Base-by-base conservation (phyloP, 1,140 invertebrate genomes). In the Cherax quadricarinatus region DNA sequence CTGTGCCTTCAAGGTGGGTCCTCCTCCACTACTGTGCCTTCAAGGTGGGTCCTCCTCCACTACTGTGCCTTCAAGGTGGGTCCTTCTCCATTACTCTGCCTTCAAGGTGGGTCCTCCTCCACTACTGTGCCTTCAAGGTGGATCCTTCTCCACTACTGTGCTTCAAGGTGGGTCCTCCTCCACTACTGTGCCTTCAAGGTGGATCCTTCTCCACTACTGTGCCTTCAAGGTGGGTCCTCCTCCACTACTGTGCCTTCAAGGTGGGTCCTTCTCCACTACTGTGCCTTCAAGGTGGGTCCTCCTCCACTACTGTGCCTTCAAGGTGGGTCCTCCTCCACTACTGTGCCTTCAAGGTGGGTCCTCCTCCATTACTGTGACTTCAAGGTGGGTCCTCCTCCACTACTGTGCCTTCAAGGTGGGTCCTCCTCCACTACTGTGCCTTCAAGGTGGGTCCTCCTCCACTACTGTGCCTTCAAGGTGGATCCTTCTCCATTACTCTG, bases 91-190 rank as follows among this genome's bases (percentile, higher is more conserved):
- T 3, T 1, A 57, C 53, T 57, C 1, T 57, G 53, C 53, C 53
- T 57, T 57, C 53, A 14, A 57, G 53, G 53, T 57, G 3, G 3
- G 53, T 3, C 53, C 53, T 57, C 53, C 53, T 57, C 53, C 53
- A 57, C 53, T 1, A 57, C 53, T 57, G 4, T 57, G 30, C 30
- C 30, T 41, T 41, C 30, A 41, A n/a, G n/a, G n/a, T n/a, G n/a
- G n/a, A 99, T 99, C 95, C 96, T 99, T 93, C 96, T 99, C 94
- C 99, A 99, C 96, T 99, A 99, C 96, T 99, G 98, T 96, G 98
- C 98, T 99, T 99, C 96, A 96, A 96, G 94, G 93, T 93, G 41
- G 30, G 90, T 66, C 62, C n/a, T n/a, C n/a, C 62, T 18, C 62
- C 62, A 5, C 57, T 60, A 60, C 57, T 60, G 57, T 60, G 57